Conservation (phyloP, 2,888 invertebrate species). For the Rugalucina vietnamica region DNA sequence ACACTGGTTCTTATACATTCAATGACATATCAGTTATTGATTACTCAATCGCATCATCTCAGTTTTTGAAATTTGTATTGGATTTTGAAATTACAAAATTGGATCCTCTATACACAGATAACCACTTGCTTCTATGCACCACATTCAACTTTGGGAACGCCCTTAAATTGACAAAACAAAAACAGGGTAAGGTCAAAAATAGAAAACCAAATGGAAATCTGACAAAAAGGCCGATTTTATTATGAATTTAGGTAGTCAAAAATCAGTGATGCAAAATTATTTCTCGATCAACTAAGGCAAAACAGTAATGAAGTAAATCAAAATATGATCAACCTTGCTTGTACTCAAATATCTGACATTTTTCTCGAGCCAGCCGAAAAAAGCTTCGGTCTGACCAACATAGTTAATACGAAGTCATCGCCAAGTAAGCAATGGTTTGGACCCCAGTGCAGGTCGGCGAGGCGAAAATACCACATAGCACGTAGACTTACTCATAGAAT, state of each 20-base stretch:
- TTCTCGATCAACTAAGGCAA: no score
- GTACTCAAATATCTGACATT: no score
- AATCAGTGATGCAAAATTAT: no score
- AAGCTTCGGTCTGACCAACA: no score
- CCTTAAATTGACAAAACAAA: background rate
- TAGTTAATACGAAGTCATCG: no score
- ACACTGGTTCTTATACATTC: background rate
- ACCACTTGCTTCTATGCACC: background rate
- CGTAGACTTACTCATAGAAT: background rate
- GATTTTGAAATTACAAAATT: background rate
- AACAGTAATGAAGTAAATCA: no score
- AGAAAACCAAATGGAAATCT: background rate
- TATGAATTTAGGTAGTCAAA: no score
- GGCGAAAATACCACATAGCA: background rate
- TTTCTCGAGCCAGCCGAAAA: no score
- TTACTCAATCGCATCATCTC: background rate
- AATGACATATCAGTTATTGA: conserved; percentile 2
- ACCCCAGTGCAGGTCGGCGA: background rate
- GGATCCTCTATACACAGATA: background rate
- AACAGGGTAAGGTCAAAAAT: background rate
- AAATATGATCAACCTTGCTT: no score
- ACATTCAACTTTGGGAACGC: background rate
- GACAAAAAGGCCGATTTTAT: background rate
- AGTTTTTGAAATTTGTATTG: background rate
- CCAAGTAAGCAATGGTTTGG: background rate